Conservation (phyloP, 2,888 invertebrate species). For the Tipula helvola region DNA sequence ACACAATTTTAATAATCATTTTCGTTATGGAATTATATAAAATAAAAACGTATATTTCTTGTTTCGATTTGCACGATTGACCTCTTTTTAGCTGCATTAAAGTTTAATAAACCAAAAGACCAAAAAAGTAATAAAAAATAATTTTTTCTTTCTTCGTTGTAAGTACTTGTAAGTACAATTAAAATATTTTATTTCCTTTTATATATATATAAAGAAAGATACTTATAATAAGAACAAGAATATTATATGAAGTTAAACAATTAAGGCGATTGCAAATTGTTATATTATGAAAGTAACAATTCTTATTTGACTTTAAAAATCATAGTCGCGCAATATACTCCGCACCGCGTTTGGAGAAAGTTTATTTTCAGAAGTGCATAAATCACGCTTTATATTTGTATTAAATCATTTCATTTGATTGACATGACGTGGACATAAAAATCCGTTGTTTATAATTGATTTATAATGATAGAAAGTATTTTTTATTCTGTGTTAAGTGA, state of each 20-base stretch:
- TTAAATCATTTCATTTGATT: neutral
- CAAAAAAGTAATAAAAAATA: neutral
- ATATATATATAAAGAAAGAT: neutral
- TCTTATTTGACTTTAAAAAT: neutral
- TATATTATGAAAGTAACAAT: neutral
- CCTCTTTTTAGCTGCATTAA: neutral
- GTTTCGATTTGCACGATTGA: neutral
- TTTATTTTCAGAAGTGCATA: neutral
- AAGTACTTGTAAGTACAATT: neutral
- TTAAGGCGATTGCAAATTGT: neutral
- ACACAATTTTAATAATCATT: neutral
- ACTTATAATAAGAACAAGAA: neutral
- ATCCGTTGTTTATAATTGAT: neutral
- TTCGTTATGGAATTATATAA: neutral
- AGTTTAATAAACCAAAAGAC: neutral
- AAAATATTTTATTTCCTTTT: neutral
- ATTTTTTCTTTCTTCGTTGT: neutral
- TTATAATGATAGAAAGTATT: neutral
- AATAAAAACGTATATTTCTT: neutral
- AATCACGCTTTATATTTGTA: neutral
- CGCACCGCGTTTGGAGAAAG: neutral
- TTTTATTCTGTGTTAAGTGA: neutral
- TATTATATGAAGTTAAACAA: neutral
- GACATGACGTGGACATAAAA: neutral
- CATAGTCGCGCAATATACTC: neutral